Evolutionary conservation across 2,113 vertebrate species (phyloP).

Genomic region (Eclectus roratus): DNA sequence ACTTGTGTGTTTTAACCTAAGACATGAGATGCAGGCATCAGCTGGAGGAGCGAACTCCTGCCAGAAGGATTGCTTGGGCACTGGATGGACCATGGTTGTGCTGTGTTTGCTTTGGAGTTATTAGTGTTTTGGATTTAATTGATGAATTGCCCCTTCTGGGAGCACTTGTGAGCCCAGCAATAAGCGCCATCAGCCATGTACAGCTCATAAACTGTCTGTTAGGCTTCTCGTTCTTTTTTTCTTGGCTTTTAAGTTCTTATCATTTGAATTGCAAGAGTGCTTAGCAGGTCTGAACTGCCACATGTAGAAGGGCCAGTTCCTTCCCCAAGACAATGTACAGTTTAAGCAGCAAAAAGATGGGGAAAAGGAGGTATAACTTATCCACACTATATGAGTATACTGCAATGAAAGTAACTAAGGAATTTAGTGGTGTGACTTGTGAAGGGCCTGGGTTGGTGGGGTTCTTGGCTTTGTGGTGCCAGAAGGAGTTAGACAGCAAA

Average conservation of each 20-base stretch:
- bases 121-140: background rate
- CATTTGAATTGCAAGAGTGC: background rate
- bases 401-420: background rate
- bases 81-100: too few relatives aligned
- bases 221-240: background rate
- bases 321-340: background rate
- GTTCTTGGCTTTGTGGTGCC: background rate
- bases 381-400: too few relatives aligned
- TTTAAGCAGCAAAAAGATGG: background rate
- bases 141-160: background rate
- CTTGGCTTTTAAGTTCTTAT: background rate
- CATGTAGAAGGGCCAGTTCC: background rate
- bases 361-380: background rate
- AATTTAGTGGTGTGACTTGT: background rate
- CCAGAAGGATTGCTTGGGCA: background rate
- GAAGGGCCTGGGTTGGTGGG: background rate
- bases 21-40: too few relatives aligned
- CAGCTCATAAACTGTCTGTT: background rate
- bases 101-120: background rate
- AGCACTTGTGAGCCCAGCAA: background rate
- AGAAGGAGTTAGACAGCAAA: too few relatives aligned
- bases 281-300: background rate
- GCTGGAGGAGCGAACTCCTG: background rate
- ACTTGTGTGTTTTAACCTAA: background rate
- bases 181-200: background rate